Percentiles rank a stretch among this genome's conserved stretches.
phyloP scores from a whole-genome alignment of 35 echinoderm and acorn worm genomes.

The Ophioderma brevispina region DNA sequence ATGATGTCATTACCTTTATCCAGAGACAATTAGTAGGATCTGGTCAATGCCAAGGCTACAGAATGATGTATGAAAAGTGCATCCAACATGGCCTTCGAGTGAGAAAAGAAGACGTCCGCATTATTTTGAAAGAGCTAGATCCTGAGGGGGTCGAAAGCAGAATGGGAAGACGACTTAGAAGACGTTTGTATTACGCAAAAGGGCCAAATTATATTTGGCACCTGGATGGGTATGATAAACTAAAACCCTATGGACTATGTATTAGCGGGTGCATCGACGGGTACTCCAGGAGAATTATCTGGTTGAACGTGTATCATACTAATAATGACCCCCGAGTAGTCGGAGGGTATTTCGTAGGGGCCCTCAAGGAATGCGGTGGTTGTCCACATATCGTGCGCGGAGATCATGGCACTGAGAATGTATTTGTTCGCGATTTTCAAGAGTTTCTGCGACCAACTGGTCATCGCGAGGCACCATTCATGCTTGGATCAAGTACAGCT shows the following conservation, averaged over 20 bases:
- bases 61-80: conserved; percentile 12
- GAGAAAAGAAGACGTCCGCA: not conserved
- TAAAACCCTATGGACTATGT: conserved; percentile 31
- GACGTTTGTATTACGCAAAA: not conserved
- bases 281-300: conserved; percentile 47
- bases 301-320: conserved; percentile 47
- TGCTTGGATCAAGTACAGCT: conserved; percentile 38
- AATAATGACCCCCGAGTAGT: conserved; percentile 58
- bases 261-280: conserved; percentile 65
- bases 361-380: not conserved
- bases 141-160: conserved; percentile 11
- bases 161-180: not conserved
- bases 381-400: conserved; percentile 46
- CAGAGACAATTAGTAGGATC: not conserved
- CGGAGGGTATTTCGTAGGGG: conserved; percentile 48
- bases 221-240: conserved; percentile 27
- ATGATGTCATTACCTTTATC: not conserved
- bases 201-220: conserved; percentile 36
- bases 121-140: not conserved
- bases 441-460: conserved; percentile 35
- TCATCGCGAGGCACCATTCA: too few species aligned
- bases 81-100: not conserved
- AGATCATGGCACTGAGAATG: conserved; percentile 59
- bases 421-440: conserved; percentile 20
- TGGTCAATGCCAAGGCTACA: conserved; percentile 4